Evolutionary conservation across 1,140 invertebrate species (phyloP), one percentile per base, ranked within the genome.

Genomic region (Nylanderia fulva): DNA sequence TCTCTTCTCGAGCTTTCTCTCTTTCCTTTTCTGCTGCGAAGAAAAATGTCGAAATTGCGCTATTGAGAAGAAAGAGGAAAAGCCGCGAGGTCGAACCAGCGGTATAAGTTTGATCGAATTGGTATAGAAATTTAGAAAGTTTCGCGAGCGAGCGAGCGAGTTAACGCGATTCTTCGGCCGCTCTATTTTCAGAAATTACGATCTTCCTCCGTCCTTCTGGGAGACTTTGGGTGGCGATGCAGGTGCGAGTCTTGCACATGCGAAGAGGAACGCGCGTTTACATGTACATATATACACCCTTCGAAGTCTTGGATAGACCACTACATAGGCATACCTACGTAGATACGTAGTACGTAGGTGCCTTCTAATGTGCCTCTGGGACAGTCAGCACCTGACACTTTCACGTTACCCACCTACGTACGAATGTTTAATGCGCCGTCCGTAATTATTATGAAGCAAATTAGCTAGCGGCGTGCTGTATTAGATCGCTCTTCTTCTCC

Each of bases 381-480:
- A 90, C 88, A 90, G 72, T 82, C 75, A 80, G 27, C 88, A 90
- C 88, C 88, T 90, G 88, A 87, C 86, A 90, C 85, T 86, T 91
- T 86, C 85, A 87, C 60, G 77, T 90, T 87, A 86, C 80, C 45
- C 52, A 84, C 88, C 75, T 66, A 85, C 88, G 84, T 72, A 85
- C 88, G 82, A 91, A 91, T 91, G 84, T 91, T 91, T 88, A 91
- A 91, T 91, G 88, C 56, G 82, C 54, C 42, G 80, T 27, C 42
- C 21, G 74, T 91, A 90, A 92, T 92, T 90, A 91, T 91, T 91
- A 92, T 83, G 84, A 91, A 85, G 89, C 54, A 90, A 90, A 91
- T 92, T 92, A 90, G 72, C 72, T 56, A 72, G 71, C 48, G 61
- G 56, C 60, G 66, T 58, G 52, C 52, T 77, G n/a, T 77, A 64